Percentiles rank a stretch among this genome's conserved stretches.
Evolutionary conservation across 2,113 vertebrate species (phyloP).

Genomic region (Pitta sordida): DNA sequence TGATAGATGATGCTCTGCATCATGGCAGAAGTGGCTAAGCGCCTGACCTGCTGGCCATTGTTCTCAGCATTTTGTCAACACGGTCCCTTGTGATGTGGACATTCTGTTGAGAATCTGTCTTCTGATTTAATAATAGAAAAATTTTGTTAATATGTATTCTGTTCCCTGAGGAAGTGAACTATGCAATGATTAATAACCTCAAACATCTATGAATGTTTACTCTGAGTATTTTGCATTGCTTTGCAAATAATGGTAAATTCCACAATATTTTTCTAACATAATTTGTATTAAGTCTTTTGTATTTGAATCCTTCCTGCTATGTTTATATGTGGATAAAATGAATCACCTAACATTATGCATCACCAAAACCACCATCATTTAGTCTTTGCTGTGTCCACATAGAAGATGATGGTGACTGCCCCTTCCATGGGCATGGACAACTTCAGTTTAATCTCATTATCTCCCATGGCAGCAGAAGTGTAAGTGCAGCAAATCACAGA

Average conservation of each 20-base stretch:
- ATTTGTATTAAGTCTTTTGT: background rate
- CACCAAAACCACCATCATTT: background rate
- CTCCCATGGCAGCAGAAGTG: background rate
- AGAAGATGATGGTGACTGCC: background rate
- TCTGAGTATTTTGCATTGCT: background rate
- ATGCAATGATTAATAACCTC: background rate
- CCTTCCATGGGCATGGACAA: background rate
- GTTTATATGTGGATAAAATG: background rate
- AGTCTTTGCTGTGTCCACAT: background rate
- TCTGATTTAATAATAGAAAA: conserved; percentile 32
- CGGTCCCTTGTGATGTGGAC: background rate
- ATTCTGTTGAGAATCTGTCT: background rate
- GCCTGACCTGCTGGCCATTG: background rate
- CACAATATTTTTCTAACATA: background rate
- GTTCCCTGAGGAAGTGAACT: background rate
- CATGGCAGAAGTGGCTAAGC: background rate
- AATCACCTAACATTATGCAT: background rate
- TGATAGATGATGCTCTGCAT: background rate
- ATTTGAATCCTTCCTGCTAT: background rate
- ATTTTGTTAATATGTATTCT: background rate
- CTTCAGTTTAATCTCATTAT: background rate
- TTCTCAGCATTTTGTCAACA: background rate
- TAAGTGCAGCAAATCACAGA: background rate
- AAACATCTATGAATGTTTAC: background rate
- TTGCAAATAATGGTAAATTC: background rate